Evolutionary conservation across 2,888 invertebrate species (phyloP).

Genomic region (Polylopha cassiicola): DNA sequence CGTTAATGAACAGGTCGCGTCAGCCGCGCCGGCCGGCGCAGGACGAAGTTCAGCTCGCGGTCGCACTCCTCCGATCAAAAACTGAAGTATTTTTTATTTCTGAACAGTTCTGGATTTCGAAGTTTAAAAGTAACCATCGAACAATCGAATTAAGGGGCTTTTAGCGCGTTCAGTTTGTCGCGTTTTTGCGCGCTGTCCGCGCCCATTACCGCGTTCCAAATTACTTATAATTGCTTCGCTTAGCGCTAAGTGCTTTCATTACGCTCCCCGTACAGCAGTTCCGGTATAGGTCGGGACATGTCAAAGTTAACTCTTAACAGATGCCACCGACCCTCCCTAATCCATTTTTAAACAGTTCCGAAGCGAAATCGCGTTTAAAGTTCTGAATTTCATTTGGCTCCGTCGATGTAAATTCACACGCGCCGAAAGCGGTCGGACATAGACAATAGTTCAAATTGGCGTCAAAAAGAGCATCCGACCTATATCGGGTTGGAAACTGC

Average conservation of each 20-base stretch:
- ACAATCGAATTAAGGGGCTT: constrained; percentile 75
- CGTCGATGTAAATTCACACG: constrained; percentile 26
- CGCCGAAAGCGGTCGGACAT: constrained; percentile 35
- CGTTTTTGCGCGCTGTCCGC: constrained; percentile 76
- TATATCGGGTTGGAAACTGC: constrained; percentile 55
- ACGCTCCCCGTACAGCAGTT: constrained; percentile 57
- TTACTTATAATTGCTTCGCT: constrained; percentile 77
- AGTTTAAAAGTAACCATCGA: constrained; percentile 63
- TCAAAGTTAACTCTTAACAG: constrained; percentile 46
- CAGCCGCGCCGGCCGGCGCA: too few relatives aligned
- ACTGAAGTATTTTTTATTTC: constrained; percentile 39
- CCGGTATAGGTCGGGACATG: constrained; percentile 48
- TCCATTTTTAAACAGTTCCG: constrained; percentile 37
- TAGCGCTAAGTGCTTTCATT: constrained; percentile 76
- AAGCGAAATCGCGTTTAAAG: constrained; percentile 24
- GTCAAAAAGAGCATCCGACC: constrained; percentile 63
- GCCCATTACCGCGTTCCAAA: constrained; percentile 71
- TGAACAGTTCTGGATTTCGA: constrained; percentile 36
- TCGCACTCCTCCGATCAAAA: constrained; percentile 25
- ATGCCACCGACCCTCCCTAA: constrained; percentile 30
- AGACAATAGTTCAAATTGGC: constrained; percentile 51
- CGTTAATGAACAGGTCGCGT: too few relatives aligned
- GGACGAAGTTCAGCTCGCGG: too few relatives aligned
- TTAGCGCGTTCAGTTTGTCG: constrained; percentile 69
- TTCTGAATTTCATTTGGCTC: constrained; percentile 8